Evolutionary conservation across 2,888 invertebrate species (phyloP).

Genomic region (Caenorhabditis angaria): DNA sequence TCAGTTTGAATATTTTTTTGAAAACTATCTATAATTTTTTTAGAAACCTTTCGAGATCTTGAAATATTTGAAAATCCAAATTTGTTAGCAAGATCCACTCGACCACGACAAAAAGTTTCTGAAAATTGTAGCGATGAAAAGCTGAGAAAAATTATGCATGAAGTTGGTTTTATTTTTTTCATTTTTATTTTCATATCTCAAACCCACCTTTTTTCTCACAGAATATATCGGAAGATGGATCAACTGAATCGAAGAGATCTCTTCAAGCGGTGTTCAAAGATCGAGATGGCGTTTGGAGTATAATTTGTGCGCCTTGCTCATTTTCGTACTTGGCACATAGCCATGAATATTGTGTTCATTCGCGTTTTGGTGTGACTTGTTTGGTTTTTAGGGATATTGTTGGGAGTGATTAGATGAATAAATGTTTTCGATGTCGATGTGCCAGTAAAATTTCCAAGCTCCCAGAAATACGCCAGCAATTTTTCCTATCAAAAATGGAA

Average conservation of each 20-base stretch:
- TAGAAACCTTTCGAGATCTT: not conserved
- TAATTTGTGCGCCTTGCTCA: conserved; percentile 49
- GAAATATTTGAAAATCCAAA: conserved; percentile 34
- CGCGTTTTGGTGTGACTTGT: conserved; percentile 46
- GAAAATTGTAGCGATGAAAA: conserved; percentile 43
- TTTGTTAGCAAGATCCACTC: not conserved
- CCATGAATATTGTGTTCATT: conserved; percentile 46
- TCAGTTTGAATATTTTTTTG: too few relatives aligned
- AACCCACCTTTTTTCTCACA: conserved; percentile 16
- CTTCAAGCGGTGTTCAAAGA: conserved; percentile 34
- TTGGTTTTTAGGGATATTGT: conserved; percentile 38
- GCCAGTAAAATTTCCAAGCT: too few relatives aligned
- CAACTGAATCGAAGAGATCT: conserved; percentile 38
- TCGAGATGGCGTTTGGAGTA: conserved; percentile 43
- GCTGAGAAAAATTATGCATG: conserved; percentile 49
- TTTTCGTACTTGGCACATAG: conserved; percentile 51
- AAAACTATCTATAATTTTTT: too few relatives aligned
- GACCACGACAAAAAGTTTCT: not conserved
- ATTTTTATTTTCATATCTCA: not conserved
- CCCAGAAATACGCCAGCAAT: too few relatives aligned
- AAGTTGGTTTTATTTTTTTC: conserved; percentile 12
- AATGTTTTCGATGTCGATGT: conserved; percentile 8
- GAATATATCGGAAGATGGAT: conserved; percentile 39
- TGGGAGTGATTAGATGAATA: conserved; percentile 11
- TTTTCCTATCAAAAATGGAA: too few relatives aligned